A percentile compares a stretch with the other conserved stretches of the same genome.
phyloP scores from a whole-genome alignment of 2,797 vertebrate genomes.

The Caiman crocodilus region DNA sequence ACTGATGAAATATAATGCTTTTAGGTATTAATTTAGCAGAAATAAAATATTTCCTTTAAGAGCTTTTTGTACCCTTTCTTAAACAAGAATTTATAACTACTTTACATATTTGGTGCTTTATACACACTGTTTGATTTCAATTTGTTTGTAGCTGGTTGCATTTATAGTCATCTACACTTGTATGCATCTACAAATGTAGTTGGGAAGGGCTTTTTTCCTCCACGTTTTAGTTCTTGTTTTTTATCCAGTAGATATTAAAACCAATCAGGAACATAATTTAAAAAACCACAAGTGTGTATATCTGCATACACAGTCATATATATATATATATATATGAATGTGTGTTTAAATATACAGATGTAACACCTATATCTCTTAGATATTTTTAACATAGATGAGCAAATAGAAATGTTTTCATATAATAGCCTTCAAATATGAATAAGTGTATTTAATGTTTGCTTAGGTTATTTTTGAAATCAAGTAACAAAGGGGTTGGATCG shows the following conservation, averaged over 20 bases:
- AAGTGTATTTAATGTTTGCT: neutral
- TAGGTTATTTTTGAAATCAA: conserved; percentile 26
- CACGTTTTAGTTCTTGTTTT: conserved; percentile 9
- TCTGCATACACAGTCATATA: neutral
- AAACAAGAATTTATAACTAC: conserved; percentile 71
- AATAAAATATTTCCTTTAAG: conserved; percentile 76
- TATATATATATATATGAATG: neutral
- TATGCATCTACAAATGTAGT: conserved; percentile 37
- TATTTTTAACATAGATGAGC: neutral
- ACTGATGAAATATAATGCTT: conserved; percentile 75
- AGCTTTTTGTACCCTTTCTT: conserved; percentile 64
- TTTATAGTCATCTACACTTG: conserved; percentile 45
- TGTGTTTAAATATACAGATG: neutral
- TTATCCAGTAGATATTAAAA: conserved; percentile 53
- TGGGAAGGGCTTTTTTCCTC: conserved; percentile 5
- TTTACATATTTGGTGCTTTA: conserved; percentile 37
- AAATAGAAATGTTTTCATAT: neutral
- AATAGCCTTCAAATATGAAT: neutral
- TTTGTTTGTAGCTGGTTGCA: conserved; percentile 46
- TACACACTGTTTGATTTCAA: conserved; percentile 28
- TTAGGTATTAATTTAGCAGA: conserved; percentile 74
- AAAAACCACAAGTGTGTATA: neutral
- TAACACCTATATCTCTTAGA: neutral
- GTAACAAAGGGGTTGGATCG: neutral
- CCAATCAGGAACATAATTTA: conserved; percentile 37